Evolutionary conservation across 2,113 vertebrate species (phyloP).

Genomic region (Psittacula cyanocephala): DNA sequence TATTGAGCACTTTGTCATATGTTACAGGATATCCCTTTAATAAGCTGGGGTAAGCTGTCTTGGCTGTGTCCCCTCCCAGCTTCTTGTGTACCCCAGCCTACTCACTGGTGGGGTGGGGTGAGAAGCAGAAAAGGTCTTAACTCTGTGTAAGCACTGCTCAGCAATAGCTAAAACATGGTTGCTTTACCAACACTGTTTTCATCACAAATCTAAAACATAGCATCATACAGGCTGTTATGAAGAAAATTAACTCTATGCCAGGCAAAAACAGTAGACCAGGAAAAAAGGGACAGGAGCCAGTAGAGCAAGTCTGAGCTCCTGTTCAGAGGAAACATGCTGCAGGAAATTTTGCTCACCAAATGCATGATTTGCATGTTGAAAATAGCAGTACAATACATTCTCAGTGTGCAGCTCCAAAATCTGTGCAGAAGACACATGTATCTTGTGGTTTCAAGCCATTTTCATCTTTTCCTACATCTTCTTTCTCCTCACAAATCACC

Average conservation of each 20-base stretch:
- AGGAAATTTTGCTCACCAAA: background rate
- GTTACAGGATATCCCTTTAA: background rate
- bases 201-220: background rate
- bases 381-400: background rate
- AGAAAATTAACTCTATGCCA: background rate
- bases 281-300: background rate
- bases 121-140: background rate
- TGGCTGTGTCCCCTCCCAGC: background rate
- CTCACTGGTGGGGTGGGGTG: accelerated
- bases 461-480: background rate
- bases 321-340: background rate
- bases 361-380: background rate
- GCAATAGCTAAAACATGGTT: no score
- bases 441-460: background rate
- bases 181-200: background rate
- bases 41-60: background rate
- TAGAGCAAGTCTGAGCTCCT: background rate
- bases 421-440: background rate
- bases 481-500: background rate
- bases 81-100: background rate
- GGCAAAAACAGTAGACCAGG: background rate
- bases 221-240: background rate
- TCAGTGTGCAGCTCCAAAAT: background rate
- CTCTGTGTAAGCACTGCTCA: background rate
- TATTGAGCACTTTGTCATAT: background rate